A percentile compares a stretch with the other conserved stretches of the same genome.
These are phyloP conservation scores for Monochamus alternatus DNA, from an alignment of 2,888 invertebrate species.

Conservation along the genomic window DNA sequence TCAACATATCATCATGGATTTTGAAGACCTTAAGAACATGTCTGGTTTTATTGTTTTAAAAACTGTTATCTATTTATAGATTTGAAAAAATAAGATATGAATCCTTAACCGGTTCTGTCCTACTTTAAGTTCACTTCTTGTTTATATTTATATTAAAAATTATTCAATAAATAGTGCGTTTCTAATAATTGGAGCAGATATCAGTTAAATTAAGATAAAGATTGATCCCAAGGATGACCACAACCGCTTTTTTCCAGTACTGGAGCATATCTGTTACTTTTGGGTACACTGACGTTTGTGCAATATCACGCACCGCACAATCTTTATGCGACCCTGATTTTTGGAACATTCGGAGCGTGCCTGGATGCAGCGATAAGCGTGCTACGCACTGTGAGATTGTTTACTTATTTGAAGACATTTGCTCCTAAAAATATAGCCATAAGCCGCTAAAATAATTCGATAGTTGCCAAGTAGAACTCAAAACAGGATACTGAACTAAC, in stretches of 20 bases:
- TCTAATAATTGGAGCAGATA: background rate
- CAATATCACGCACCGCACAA: slow-evolving; percentile 4
- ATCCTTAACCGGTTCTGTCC: too few species aligned
- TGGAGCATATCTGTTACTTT: background rate
- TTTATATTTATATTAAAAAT: too few species aligned
- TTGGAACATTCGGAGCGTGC: background rate
- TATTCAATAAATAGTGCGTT: background rate
- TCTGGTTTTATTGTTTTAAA: too few species aligned
- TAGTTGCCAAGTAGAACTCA: too few species aligned
- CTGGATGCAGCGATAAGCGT: background rate
- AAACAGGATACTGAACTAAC: too few species aligned
- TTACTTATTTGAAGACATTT: background rate
- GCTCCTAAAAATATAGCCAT: too few species aligned
- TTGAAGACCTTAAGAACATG: too few species aligned
- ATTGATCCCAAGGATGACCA: slow-evolving; percentile 24
- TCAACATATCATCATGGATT: too few species aligned
- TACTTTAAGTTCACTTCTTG: too few species aligned
- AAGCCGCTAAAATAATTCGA: too few species aligned
- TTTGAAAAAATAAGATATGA: too few species aligned
- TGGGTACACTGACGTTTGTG: background rate
- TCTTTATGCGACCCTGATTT: slow-evolving; percentile 20
- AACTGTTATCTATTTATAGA: too few species aligned
- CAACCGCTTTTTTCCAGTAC: slow-evolving; percentile 16
- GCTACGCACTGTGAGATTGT: slow-evolving; percentile 2
- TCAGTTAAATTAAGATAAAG: slow-evolving; percentile 9